Base-by-base conservation (phyloP, 2,113 vertebrate species). In the Dasypus novemcinctus region DNA sequence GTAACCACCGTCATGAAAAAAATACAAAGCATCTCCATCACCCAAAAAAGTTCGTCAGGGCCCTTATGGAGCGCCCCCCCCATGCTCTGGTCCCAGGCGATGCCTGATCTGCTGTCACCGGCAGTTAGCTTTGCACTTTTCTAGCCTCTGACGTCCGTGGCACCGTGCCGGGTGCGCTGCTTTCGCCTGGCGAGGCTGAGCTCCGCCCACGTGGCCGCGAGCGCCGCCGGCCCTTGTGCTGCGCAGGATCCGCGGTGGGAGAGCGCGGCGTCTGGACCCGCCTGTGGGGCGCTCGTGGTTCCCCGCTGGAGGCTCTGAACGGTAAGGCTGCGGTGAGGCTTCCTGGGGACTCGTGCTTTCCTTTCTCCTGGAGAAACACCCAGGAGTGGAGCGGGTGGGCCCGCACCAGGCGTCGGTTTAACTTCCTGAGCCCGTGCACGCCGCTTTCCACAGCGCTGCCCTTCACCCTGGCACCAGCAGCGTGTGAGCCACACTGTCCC, bases 51-150 rank as follows among this genome's bases (percentile, higher is more conserved):
- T 13, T 43, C 46, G n/a, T 17, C 3, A 0, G 1, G 23, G 29
- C 1, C 80, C 69, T 46, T 29, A 2, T 46, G 43, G 5, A 3
- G 5, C 18, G 9, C n/a, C 18, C 0, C 0, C 18, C 41, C 0
- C 5, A 12, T 20, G n/a, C 64, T 11, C 64, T 63, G 31, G 31
- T 5, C 36, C 81, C 33, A 0, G 36, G 54, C 6, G 2, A 13
- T 31, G 72, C 5, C 12, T 0, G 18, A 7, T 31, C 49, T 1
- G 0, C 43, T 1, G 4, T 7, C 63, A 7, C n/a, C 15, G 23
- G 14, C 2, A 43, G 4, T 27, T 8, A 43, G 31, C 36, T 66
- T 33, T 5, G 25, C n/a, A n/a, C 46, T 63, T 49, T 72, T 59
- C 85, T 21, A 21, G 72, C 27, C 41, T 87, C 54, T n/a, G n/a